Conservation (phyloP, 2,888 invertebrate species). For the Parnassius apollo region DNA sequence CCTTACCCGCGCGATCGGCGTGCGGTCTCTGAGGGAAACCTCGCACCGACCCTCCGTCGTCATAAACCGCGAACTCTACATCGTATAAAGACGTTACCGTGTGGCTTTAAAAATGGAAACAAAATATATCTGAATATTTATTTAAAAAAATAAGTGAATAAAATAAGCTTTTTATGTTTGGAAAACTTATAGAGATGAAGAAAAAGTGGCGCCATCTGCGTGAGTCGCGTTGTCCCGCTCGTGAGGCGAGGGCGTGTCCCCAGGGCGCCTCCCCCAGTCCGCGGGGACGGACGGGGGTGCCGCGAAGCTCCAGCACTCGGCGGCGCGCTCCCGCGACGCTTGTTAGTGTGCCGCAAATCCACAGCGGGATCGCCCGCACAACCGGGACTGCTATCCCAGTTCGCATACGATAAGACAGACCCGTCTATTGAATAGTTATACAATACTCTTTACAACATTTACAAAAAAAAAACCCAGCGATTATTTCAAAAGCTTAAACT, state of each 20-base stretch:
- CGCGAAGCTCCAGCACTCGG: conserved; percentile 77
- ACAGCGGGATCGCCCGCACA: conserved; percentile 80
- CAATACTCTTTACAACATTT: conserved; percentile 11
- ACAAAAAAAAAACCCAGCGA: neutral
- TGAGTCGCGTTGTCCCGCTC: conserved; percentile 70
- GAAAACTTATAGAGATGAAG: conserved; percentile 30
- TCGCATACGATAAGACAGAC: conserved; percentile 76
- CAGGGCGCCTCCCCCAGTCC: conserved; percentile 77
- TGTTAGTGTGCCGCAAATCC: conserved; percentile 80
- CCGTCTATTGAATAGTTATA: conserved; percentile 59
- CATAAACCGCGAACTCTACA: conserved; percentile 45
- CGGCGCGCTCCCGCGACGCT: conserved; percentile 78
- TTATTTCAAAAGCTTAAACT: neutral
- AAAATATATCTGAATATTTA: conserved; percentile 23
- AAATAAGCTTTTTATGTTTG: conserved; percentile 31
- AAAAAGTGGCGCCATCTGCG: conserved; percentile 70
- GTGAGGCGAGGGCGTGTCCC: conserved; percentile 81
- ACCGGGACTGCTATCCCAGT: conserved; percentile 75
- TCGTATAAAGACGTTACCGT: conserved; percentile 37
- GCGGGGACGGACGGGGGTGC: conserved; percentile 79
- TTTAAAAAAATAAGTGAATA: conserved; percentile 14
- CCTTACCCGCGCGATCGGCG: conserved; percentile 55
- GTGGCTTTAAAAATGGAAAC: conserved; percentile 33
- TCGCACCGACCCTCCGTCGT: conserved; percentile 52
- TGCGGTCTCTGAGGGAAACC: conserved; percentile 70